Evolutionary conservation across 2,888 invertebrate species (phyloP).

Genomic region (Tachystola acroxantha): DNA sequence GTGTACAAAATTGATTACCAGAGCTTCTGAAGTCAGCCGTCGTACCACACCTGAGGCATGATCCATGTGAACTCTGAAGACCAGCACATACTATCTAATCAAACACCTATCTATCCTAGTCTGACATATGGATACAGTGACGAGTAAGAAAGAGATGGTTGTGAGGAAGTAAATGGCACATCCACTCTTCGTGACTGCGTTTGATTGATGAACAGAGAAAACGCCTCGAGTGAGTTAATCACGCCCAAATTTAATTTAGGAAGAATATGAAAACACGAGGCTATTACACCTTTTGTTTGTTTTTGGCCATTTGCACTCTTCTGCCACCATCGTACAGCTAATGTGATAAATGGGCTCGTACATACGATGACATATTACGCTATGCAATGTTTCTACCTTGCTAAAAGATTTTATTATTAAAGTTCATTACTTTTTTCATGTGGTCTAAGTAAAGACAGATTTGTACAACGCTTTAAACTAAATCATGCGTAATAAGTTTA

Average conservation of each 20-base stretch:
- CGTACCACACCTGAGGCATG: constrained; percentile 45
- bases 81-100: constrained; percentile 58
- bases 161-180: constrained; percentile 59
- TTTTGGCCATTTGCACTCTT: constrained; percentile 38
- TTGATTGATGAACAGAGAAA: constrained; percentile 77
- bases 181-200: constrained; percentile 48
- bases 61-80: constrained; percentile 66
- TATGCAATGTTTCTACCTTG: no score
- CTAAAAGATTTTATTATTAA: no score
- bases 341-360: no score
- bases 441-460: no score
- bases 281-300: constrained; percentile 65
- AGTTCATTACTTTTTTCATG: no score
- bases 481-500: no score
- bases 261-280: constrained; percentile 54
- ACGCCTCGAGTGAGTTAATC: constrained; percentile 73
- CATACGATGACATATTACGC: no score
- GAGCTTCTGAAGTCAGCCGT: constrained; percentile 68
- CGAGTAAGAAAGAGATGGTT: constrained; percentile 38
- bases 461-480: no score
- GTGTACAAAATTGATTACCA: constrained; percentile 74
- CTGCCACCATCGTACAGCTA: background rate
- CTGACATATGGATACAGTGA: constrained; percentile 17
- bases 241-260: constrained; percentile 75
- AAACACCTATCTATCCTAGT: constrained; percentile 35